Base-by-base conservation (phyloP, 2,888 invertebrate species). In the Eupithecia abbreviata region DNA sequence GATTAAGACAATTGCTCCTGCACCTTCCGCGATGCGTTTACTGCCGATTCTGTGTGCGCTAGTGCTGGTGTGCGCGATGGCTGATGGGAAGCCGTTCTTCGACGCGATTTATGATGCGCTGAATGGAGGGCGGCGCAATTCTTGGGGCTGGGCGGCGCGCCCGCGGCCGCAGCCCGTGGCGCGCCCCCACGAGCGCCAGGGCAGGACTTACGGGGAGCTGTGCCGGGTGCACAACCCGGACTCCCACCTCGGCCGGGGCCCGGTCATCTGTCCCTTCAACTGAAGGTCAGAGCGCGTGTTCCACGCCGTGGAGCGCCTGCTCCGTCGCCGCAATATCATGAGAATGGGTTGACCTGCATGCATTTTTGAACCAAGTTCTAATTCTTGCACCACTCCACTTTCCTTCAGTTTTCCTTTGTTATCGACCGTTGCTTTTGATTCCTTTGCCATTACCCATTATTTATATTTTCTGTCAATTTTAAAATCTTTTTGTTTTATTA, bases 161-260 rank as follows among this genome's bases (percentile, higher is more conserved):
- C 41, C 88, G 89, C 49, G 87, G 84, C 74, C 82, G 80, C 10
- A 66, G 66, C 66, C 66, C 4, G 65, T 58, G 58, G 18, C 66
- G 15, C 66, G 66, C 15, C 66, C 15, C 4, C 43, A 68, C 5
- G 47, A 47, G 47, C 69, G 45, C 45, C 45, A 69, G 69, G 41
- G 66, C 51, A 96, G 91, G 91, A 89, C 72, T 2, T 97, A 96
- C 90, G 96, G 96, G 85, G 96, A 96, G 72, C 96, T 97, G 81
- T 97, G 97, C 86, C 95, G 96, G 76, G 96, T 97, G 9, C 96
- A 97, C 81, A 96, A 92, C 95, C 97, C 84, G 0, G 84, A 86
- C 47, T 90, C 90, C 4, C 84, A 87, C 62, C 97, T 83, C 91
- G 96, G 90, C 79, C 95, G 96, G 0, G 95, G 96, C 0, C 96